Base-by-base conservation (phyloP, 2,888 invertebrate species). In the Synergus umbraculus region DNA sequence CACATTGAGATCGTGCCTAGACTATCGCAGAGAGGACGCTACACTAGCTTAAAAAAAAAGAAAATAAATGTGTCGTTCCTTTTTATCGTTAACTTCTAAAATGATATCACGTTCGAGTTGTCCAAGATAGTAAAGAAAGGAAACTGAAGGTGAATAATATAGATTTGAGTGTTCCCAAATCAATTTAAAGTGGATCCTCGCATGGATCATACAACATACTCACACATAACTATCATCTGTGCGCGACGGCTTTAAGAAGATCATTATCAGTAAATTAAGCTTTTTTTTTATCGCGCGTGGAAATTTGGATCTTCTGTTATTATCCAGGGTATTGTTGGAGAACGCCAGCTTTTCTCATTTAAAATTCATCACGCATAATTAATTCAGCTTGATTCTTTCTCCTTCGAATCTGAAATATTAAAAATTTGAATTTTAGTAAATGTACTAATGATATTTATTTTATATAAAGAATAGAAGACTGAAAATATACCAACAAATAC, bases 301-400 rank as follows among this genome's bases (percentile, higher is more conserved):
- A 80, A 82, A 84, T 82, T 83, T 79, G 81, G 80, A 80, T 84
- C 78, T 80, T 81, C 82, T 78, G 69, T 37, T 54, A 29, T 73
- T 73, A 54, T 37, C 54, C 54, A 29, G 54, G 29, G 4, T 60
- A 22, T 60, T 73, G 73, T 41, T 73, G 22, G 22, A 13, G 54
- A 73, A 73, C 54, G 37, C 73, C 49, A 37, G 73, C 73, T 73
- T 54, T 54, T 73, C n/a, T 15, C 37, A 37, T 73, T 73, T 73
- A 29, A 73, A 49, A 37, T 73, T 37, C 10, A 54, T 73, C 54
- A 37, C n/a, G 37, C 73, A 54, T 73, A 54, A 54, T 37, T 73
- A 83, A 94, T 95, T 95, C 95, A 95, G 94, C 95, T 95, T 80
- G 95, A 95, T 92, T 95, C 94, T 89, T 95, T 95, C 89, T 95